These are phyloP conservation scores for Staurois parvus DNA, from an alignment of 2,797 vertebrate species.

Conservation along the genomic window DNA sequence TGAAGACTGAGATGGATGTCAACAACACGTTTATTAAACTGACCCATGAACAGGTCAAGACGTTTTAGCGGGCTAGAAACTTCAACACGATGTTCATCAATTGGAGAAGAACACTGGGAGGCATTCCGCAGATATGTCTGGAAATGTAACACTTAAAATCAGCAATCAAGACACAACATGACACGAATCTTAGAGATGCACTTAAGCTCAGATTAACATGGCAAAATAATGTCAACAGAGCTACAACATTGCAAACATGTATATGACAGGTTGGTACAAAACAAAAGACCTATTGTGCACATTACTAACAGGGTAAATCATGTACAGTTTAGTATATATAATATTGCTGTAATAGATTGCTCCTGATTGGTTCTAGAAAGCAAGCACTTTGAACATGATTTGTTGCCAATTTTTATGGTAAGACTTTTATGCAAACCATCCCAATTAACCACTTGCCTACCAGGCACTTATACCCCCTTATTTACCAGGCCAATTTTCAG, in stretches of 20 bases:
- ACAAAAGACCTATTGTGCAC: background rate
- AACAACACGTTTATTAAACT: slow-evolving; percentile 87
- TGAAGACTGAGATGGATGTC: slow-evolving; percentile 88
- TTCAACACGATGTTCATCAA: slow-evolving; percentile 89
- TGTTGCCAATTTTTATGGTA: too few species aligned
- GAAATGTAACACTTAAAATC: slow-evolving; percentile 66
- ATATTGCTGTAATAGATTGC: background rate
- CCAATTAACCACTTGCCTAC: too few species aligned
- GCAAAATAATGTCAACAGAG: background rate
- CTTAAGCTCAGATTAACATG: background rate
- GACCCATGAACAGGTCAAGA: slow-evolving; percentile 90
- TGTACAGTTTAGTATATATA: too few species aligned
- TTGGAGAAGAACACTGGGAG: slow-evolving; percentile 84
- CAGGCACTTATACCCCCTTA: too few species aligned
- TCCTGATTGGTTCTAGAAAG: too few species aligned
- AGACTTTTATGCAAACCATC: too few species aligned
- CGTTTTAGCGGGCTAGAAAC: slow-evolving; percentile 88
- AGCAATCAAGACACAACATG: background rate
- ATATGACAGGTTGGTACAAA: background rate
- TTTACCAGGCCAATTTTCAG: too few species aligned
- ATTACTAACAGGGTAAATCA: background rate
- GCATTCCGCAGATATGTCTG: slow-evolving; percentile 88
- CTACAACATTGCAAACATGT: background rate
- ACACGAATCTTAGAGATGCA: background rate
- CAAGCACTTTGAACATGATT: background rate